Evolutionary conservation across 2,113 vertebrate species (phyloP), one percentile per base, ranked within the genome.

Genomic region (Ascaphus truei): DNA sequence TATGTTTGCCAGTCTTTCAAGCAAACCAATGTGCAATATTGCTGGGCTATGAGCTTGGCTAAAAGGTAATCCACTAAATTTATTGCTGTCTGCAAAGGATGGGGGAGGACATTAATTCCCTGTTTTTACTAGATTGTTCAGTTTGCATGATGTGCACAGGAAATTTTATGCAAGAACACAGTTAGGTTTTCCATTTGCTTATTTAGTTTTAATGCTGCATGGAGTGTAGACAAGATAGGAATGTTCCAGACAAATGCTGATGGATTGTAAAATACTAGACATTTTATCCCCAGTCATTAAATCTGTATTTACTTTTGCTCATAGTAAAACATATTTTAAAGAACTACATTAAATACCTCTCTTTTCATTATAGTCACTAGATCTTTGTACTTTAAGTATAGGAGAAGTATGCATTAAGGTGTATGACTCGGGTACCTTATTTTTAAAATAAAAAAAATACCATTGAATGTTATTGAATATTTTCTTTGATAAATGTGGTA

Each of bases 1-100:
- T 76, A 50, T 74, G 8, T 76, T 80, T 77, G 15, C 58, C 22
- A 73, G 13, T 67, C 16, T 75, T 73, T 76, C 36, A 75, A 57
- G 25, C 18, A 75, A 76, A 72, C 23, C 67, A 6, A 11, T 58
- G n/a, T 69, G 53, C 80, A 71, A 76, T 74, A 72, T 57, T 60
- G 8, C 8, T 63, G 68, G 60, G 52, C 36, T 66, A 1, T 68
- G 29, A 67, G 31, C 26, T 73, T 77, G 16, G 16, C 65, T 68
- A 45, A 68, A 68, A 55, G 39, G 65, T 68, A 68, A 67, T 68
- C 20, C n/a, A 48, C 18, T 68, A 71, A 64, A 76, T 76, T 64
- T 56, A 72, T 52, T 30, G 74, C 18, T 23, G 37, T 65, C 33
- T 47, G 41, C 56, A 41, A 63, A 53, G 55, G 7, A 45, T 47